These are phyloP conservation scores for Apeira syringaria DNA, from an alignment of 2,888 invertebrate genomes.

Conservation along the genomic window DNA sequence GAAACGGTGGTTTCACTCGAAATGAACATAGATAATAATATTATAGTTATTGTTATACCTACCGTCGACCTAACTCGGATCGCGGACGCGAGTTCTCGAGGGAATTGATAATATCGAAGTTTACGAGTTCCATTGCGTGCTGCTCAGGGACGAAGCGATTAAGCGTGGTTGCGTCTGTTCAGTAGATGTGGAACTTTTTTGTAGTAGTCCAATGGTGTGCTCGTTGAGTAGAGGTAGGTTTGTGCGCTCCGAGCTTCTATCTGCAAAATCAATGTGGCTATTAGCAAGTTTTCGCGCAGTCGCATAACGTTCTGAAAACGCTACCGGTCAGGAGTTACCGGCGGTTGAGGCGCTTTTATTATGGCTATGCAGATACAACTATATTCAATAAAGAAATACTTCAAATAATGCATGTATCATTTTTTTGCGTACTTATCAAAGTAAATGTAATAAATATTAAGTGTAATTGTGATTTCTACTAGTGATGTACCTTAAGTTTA, in stretches of 20 bases:
- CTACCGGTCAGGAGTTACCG: constrained; percentile 68
- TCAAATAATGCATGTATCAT: no score
- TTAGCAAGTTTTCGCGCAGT: constrained; percentile 83
- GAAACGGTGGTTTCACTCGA: constrained; percentile 61
- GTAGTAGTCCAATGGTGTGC: constrained; percentile 39
- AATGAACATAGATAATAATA: constrained; percentile 71
- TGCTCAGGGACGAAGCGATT: constrained; percentile 29
- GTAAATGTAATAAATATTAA: no score
- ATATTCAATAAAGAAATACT: constrained; percentile 4
- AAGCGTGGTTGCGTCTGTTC: constrained; percentile 33
- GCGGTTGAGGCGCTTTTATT: constrained; percentile 33
- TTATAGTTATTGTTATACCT: constrained; percentile 74
- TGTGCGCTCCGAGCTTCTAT: constrained; percentile 78
- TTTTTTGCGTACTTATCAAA: no score
- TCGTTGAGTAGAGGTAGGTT: constrained; percentile 67
- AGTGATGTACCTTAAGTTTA: constrained; percentile 2
- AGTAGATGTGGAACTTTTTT: constrained; percentile 44
- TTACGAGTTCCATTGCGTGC: constrained; percentile 51
- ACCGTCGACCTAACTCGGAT: constrained; percentile 54
- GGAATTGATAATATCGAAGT: constrained; percentile 33
- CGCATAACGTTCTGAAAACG: constrained; percentile 68
- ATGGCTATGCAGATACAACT: constrained; percentile 47
- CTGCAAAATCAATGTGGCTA: constrained; percentile 83
- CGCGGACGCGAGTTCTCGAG: constrained; percentile 34
- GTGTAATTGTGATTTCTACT: not conserved